Percentiles rank a stretch among this genome's conserved stretches.
phyloP scores from a whole-genome alignment of 2,113 vertebrate genomes.

The Phoenicopterus ruber region DNA sequence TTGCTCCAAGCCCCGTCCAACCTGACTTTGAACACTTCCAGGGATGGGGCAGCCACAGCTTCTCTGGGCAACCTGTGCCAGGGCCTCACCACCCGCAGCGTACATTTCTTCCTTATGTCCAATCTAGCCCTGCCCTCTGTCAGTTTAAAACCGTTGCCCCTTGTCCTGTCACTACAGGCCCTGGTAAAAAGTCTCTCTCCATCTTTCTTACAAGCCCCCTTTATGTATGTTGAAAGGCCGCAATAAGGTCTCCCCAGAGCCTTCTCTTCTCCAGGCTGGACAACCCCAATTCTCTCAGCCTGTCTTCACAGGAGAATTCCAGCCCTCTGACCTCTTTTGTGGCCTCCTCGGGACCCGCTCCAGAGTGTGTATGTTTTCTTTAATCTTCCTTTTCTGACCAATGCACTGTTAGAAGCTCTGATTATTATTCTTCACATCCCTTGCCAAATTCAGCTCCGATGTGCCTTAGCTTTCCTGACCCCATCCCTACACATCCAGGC shows the following conservation, averaged over 20 bases:
- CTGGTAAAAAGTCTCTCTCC: background rate
- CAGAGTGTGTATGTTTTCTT: background rate
- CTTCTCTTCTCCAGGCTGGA: background rate
- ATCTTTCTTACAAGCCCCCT: background rate
- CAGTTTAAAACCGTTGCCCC: background rate
- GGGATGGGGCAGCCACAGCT: background rate
- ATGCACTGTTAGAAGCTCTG: background rate
- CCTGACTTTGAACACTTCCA: background rate
- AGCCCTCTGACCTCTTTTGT: background rate
- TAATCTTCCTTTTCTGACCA: background rate
- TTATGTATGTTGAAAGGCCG: rapidly evolving
- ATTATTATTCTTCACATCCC: background rate
- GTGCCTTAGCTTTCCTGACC: background rate
- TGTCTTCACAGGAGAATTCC: background rate
- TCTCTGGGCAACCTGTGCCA: background rate
- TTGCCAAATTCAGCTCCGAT: background rate
- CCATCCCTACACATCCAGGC: background rate
- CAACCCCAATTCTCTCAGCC: background rate
- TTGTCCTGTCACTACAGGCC: background rate
- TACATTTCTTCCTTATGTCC: background rate
- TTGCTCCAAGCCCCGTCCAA: background rate
- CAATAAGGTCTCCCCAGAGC: background rate
- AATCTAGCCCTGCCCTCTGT: background rate
- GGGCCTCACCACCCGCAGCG: rapidly evolving
- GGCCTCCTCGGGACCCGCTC: background rate